Evolutionary conservation across 2,888 invertebrate genomes (phyloP).

Genomic region (Suillia variegata): DNA sequence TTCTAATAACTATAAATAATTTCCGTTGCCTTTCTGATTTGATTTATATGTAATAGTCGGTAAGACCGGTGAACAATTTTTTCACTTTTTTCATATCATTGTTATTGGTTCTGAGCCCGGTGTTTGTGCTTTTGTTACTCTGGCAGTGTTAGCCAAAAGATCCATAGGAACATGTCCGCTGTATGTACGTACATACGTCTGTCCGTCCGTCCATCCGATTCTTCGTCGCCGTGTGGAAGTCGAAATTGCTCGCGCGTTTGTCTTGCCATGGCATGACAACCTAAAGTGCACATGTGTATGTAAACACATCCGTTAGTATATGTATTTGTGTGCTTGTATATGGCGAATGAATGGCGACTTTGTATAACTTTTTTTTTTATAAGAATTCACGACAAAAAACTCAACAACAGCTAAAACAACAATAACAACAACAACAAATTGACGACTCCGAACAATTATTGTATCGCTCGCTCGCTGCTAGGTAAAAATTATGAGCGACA

Average conservation of each 20-base stretch:
- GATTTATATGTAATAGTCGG: no score
- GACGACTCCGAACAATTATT: constrained; percentile 45
- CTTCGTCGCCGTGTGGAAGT: constrained; percentile 26
- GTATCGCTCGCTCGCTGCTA: constrained; percentile 42
- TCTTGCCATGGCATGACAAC: constrained; percentile 43
- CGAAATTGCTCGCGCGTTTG: constrained; percentile 16
- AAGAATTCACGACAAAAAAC: constrained; percentile 38
- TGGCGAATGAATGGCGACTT: constrained; percentile 44
- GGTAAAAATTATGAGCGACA: constrained; percentile 15
- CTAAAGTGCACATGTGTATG: constrained; percentile 16
- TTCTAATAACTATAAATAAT: no score
- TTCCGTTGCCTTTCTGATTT: no score
- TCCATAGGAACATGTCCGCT: constrained; percentile 48
- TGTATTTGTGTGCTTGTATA: constrained; percentile 21
- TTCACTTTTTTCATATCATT: no score
- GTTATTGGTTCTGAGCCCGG: no score
- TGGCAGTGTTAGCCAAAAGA: constrained; percentile 30
- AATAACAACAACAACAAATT: constrained; percentile 24
- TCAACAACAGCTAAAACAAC: constrained; percentile 15
- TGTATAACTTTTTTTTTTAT: constrained; percentile 32
- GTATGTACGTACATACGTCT: no score
- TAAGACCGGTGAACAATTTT: no score
- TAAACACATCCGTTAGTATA: constrained; percentile 7
- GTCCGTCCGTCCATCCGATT: no score
- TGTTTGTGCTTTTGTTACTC: constrained; percentile 15